A percentile compares a stretch with the other conserved stretches of the same genome.
phyloP scores from a whole-genome alignment of 2,888 invertebrate genomes.

The Limnephilus lunatus region DNA sequence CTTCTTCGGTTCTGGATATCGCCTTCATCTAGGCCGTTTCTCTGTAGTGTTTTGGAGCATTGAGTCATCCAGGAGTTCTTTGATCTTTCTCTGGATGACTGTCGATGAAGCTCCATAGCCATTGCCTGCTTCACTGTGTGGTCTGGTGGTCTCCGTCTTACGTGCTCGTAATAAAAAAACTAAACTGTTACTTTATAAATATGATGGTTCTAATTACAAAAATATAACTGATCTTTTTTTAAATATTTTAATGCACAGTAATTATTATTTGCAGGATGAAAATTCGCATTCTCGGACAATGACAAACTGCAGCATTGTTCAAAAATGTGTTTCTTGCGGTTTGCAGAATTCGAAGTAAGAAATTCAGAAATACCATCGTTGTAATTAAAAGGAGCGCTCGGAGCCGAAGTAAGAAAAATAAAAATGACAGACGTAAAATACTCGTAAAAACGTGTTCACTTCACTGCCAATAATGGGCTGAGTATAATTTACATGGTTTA shows the following conservation, averaged over 20 bases:
- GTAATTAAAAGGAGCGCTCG: not conserved
- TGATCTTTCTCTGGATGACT: no score
- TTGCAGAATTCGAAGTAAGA: not conserved
- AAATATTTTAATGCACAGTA: not conserved
- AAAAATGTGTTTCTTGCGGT: not conserved
- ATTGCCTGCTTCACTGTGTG: no score
- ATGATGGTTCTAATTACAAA: not conserved
- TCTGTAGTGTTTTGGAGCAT: no score
- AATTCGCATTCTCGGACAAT: not conserved
- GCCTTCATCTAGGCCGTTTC: no score
- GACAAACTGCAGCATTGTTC: not conserved
- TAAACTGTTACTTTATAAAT: no score
- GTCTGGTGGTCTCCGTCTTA: no score
- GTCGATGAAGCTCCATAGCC: no score
- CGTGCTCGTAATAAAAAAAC: no score
- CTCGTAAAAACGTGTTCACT: constrained; percentile 15
- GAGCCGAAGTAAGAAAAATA: not conserved
- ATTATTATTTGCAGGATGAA: not conserved
- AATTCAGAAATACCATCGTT: not conserved
- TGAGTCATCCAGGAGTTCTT: no score
- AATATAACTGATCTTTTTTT: not conserved
- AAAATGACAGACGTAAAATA: constrained; percentile 29
- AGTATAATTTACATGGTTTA: constrained; percentile 26
- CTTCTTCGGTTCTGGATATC: no score
- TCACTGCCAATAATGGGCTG: not conserved